phyloP scores from a whole-genome alignment of 2,888 invertebrate genomes.

The Euplexia lucipara region DNA sequence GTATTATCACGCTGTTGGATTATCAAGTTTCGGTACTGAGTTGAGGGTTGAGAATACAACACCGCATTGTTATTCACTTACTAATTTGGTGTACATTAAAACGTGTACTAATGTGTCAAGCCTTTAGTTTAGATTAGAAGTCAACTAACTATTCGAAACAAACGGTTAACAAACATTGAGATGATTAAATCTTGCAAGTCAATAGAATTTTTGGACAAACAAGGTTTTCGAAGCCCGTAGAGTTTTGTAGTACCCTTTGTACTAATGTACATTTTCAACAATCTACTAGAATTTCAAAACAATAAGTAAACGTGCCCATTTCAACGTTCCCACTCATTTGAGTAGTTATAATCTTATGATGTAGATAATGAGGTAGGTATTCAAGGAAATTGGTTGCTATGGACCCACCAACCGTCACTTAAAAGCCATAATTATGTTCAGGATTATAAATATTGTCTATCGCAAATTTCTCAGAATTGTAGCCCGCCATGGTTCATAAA shows the following conservation, averaged over 20 bases:
- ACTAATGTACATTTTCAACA: neutral
- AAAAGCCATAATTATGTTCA: neutral
- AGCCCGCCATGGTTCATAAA: too few relatives aligned
- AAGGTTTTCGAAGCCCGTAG: neutral
- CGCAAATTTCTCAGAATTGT: neutral
- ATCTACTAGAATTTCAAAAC: neutral
- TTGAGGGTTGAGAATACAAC: too few relatives aligned
- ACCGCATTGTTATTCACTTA: too few relatives aligned
- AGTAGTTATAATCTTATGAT: neutral
- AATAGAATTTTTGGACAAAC: too few relatives aligned
- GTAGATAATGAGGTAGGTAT: neutral
- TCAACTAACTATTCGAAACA: conserved; percentile 11
- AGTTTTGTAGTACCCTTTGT: neutral
- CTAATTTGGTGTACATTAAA: too few relatives aligned
- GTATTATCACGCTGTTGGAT: too few relatives aligned
- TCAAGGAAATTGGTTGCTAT: neutral
- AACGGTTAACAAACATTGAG: neutral
- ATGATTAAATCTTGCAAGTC: conserved; percentile 3
- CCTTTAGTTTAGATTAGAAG: conserved; percentile 28
- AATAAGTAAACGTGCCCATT: neutral
- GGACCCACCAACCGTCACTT: neutral
- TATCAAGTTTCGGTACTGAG: too few relatives aligned
- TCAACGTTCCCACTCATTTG: too few relatives aligned
- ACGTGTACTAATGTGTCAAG: conserved; percentile 12
- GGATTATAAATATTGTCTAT: neutral